Conservation (phyloP, 1,140 invertebrate genomes). For the Microplitis demolitor region DNA sequence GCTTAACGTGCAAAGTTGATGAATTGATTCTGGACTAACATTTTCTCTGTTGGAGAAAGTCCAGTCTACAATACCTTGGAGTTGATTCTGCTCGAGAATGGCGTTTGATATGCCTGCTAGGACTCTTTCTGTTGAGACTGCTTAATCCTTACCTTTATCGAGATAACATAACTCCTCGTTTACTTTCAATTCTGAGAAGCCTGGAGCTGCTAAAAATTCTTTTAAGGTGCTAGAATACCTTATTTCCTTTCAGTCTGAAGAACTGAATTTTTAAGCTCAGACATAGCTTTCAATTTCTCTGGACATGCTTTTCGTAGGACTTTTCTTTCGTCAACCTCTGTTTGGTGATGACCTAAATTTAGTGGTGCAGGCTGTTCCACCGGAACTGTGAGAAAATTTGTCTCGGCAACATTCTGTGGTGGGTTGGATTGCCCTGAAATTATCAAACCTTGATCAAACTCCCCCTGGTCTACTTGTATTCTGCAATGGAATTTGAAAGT, state of each 20-base stretch:
- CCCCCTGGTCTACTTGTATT: too few species aligned
- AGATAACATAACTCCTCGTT: slow-evolving; percentile 34
- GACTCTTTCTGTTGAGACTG: not conserved
- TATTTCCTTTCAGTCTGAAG: slow-evolving; percentile 19
- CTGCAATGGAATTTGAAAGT: too few species aligned
- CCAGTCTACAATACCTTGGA: not conserved
- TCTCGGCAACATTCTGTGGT: too few species aligned
- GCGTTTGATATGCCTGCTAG: slow-evolving; percentile 14
- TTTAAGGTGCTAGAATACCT: slow-evolving; percentile 24
- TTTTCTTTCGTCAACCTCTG: slow-evolving; percentile 18
- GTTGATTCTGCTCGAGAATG: slow-evolving; percentile 9
- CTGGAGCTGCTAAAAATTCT: slow-evolving; percentile 22
- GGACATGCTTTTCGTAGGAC: not conserved
- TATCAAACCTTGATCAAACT: too few species aligned
- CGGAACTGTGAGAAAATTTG: too few species aligned
- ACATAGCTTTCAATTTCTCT: slow-evolving; percentile 1
- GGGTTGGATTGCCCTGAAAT: too few species aligned
- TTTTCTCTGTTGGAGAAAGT: not conserved
- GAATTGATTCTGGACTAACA: not conserved
- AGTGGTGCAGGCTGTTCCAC: not conserved
- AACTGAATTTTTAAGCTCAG: slow-evolving; percentile 15
- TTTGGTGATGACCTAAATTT: slow-evolving; percentile 8
- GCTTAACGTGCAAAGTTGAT: not conserved
- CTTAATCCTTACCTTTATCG: slow-evolving; percentile 16
- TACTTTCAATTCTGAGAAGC: slow-evolving; percentile 31